Evolutionary conservation across 2,797 vertebrate species (phyloP).

Genomic region (Emys orbicularis): DNA sequence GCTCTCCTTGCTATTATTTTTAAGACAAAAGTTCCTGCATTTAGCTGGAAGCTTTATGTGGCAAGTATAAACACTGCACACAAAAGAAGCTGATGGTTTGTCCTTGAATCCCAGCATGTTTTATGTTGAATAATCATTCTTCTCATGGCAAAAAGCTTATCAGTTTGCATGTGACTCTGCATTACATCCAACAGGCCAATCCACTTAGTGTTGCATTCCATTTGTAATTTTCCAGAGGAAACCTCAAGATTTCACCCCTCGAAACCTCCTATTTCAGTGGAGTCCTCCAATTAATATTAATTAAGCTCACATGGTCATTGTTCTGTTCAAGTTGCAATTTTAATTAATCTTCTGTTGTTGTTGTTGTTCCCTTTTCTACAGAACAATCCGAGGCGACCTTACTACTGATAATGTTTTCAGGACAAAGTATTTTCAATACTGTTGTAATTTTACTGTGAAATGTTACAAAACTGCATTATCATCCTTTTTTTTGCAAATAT

Average conservation of each 20-base stretch:
- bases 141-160: background rate
- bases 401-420: conserved; percentile 86
- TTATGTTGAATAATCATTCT: background rate
- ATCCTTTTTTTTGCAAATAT: background rate
- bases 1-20: background rate
- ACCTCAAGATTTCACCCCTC: background rate
- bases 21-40: background rate
- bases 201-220: background rate
- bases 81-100: background rate
- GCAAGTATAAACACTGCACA: accelerated
- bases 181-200: accelerated
- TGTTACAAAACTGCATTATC: conserved; percentile 7
- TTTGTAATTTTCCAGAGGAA: background rate
- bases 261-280: background rate
- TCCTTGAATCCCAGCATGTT: accelerated
- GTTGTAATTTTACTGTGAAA: conserved; percentile 46
- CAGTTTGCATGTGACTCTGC: background rate
- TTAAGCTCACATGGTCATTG: background rate
- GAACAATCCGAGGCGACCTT: conserved; percentile 98
- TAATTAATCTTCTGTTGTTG: background rate
- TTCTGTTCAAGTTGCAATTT: background rate
- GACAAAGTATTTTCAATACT: background rate
- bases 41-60: background rate
- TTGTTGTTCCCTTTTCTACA: conserved; percentile 65
- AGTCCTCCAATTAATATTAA: background rate